Conservation (phyloP, 1,140 invertebrate genomes). For the Tetramorium simillimum region DNA sequence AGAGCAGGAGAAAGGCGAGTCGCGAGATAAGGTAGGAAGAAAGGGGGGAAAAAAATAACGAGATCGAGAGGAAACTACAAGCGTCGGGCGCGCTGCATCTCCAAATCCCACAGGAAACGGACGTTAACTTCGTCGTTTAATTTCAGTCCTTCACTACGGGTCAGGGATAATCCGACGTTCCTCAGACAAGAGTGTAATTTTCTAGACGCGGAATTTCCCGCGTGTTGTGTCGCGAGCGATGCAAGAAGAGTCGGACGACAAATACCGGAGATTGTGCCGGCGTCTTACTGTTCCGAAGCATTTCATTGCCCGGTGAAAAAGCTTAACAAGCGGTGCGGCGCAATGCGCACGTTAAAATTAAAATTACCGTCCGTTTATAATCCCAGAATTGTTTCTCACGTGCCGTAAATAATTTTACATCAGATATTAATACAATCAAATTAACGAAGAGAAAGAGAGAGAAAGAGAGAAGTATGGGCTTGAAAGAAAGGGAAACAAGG, state of each 20-base stretch:
- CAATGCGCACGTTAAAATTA: not conserved
- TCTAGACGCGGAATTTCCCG: conserved; percentile 57
- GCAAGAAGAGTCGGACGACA: conserved; percentile 23
- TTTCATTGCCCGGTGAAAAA: not conserved
- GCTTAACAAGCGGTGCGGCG: not conserved
- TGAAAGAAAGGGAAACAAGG: not conserved
- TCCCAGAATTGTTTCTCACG: not conserved
- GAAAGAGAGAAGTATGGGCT: too few species aligned
- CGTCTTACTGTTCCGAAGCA: not conserved
- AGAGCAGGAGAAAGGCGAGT: conserved; percentile 1
- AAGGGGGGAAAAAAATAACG: not conserved
- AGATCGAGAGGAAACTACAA: conserved; percentile 46
- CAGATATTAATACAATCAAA: not conserved
- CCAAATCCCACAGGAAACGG: conserved; percentile 62
- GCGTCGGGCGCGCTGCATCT: conserved; percentile 52
- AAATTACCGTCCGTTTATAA: not conserved
- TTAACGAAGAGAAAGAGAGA: not conserved
- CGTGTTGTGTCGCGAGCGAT: conserved; percentile 24
- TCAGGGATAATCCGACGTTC: conserved; percentile 62
- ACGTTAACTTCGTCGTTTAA: conserved; percentile 64
- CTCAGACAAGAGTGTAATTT: conserved; percentile 51
- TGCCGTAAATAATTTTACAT: not conserved
- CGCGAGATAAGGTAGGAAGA: not conserved
- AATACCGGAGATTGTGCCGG: conserved; percentile 16
- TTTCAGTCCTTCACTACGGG: conserved; percentile 66